Conservation (phyloP, 2,888 invertebrate genomes). For the Boloria selene region DNA sequence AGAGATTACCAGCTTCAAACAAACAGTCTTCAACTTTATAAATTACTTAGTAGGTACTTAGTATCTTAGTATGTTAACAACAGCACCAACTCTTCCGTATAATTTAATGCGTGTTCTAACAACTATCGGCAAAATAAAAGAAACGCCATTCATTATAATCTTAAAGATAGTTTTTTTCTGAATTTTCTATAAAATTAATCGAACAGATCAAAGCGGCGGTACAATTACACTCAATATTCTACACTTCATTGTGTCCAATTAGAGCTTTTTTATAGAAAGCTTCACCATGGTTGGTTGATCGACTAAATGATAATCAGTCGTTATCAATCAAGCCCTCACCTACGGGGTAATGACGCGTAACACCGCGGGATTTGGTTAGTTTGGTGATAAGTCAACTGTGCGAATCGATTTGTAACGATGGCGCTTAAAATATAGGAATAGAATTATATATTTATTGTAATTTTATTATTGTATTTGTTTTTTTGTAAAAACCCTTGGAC, state of each 20-base stretch:
- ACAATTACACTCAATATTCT: slow-evolving; percentile 33
- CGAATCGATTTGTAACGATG: slow-evolving; percentile 32
- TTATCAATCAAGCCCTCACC: slow-evolving; percentile 68
- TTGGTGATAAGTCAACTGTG: slow-evolving; percentile 55
- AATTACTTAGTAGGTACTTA: no score
- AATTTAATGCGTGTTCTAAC: slow-evolving; percentile 14
- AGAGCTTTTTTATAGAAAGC: slow-evolving; percentile 26
- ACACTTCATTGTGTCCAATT: slow-evolving; percentile 40
- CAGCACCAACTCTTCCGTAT: not conserved
- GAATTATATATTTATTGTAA: no score
- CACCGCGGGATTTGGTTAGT: slow-evolving; percentile 62
- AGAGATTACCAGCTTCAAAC: no score
- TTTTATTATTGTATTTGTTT: no score
- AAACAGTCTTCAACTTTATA: no score
- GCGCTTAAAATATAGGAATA: not conserved
- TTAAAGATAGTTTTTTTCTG: slow-evolving; percentile 24
- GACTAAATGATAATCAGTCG: slow-evolving; percentile 52
- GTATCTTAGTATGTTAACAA: not conserved
- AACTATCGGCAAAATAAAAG: slow-evolving; percentile 12
- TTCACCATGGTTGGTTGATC: slow-evolving; percentile 47
- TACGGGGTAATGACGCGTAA: slow-evolving; percentile 62
- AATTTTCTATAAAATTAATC: slow-evolving; percentile 28
- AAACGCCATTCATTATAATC: slow-evolving; percentile 10
- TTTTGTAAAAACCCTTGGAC: no score
- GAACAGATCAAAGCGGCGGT: slow-evolving; percentile 35